Percentiles rank a stretch among this genome's conserved stretches.
phyloP scores from a whole-genome alignment of 2,113 vertebrate species.

The Lamprotornis superbus region DNA sequence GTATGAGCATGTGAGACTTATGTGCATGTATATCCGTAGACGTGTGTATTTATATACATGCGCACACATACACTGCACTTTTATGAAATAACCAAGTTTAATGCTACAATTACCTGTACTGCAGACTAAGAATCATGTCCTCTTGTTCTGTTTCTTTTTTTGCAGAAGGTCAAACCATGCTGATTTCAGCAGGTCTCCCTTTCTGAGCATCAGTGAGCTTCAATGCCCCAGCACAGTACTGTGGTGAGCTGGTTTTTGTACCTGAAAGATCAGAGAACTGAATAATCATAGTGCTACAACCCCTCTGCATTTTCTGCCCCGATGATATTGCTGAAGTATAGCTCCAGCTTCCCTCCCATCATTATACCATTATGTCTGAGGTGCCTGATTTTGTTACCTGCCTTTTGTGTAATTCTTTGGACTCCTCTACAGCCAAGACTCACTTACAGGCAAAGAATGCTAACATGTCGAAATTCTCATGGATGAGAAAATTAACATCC shows the following conservation, averaged over 20 bases:
- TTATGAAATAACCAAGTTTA: neutral
- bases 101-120: neutral
- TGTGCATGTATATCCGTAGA: fast-evolving
- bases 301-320: neutral
- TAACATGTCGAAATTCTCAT: slow-evolving; percentile 3
- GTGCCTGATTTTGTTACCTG: neutral
- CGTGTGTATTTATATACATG: neutral
- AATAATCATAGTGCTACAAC: neutral
- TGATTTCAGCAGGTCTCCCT: neutral
- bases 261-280: neutral
- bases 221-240: neutral
- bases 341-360: neutral
- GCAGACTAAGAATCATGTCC: neutral
- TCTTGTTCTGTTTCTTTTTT: neutral
- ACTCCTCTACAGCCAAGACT: neutral
- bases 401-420: neutral
- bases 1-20: neutral
- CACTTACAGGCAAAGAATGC: neutral
- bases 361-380: neutral
- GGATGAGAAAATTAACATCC: slow-evolving; percentile 49
- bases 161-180: neutral
- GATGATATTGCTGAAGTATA: neutral
- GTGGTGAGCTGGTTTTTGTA: neutral
- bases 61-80: neutral
- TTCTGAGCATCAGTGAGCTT: neutral